Evolutionary conservation across 2,113 vertebrate species (phyloP), one percentile per base, ranked within the genome.

Genomic region (Microtus richardsoni): DNA sequence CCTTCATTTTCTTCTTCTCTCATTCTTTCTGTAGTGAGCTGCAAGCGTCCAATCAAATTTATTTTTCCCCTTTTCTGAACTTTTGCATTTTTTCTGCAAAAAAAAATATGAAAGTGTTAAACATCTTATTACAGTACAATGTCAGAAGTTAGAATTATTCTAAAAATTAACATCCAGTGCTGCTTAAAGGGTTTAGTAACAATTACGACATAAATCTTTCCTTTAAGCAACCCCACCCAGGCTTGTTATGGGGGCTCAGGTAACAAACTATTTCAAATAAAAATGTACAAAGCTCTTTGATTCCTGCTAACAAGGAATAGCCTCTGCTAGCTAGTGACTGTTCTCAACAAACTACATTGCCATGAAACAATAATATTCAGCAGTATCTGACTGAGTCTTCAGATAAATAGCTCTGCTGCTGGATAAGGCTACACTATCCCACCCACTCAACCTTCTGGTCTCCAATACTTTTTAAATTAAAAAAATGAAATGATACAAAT

Each of bases 1-100:
- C 99, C 99, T 98, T 99, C 99, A 90, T 99, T 99, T 95, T 99
- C 99, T 95, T 99, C 99, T 97, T 99, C 99, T 96, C 99, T 98
- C 99, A 99, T 99, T 97, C 99, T 99, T 98, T 99, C 99, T 0
- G 99, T 99, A 66, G 99, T 99, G 95, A 99, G 99, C 97, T 99
- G 99, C 90, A 99, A 98, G 33, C 99, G 99, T 93, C 99, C 99
- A 96, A 99, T 99, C 98, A 99, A 98, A 97, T 99, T 99, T 91
- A 99, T 99, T 98, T 99, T 99, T 90, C 99, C 99, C 91, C 99
- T 99, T 98, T 99, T 99, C 98, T 99, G 99, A 97, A 99, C 99
- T 98, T 99, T 99, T 95, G 99, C 99, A 39, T 99, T 99, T 99
- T 99, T 99, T 99, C 99, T 99, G 98, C 83, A 98, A 98, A 95